Percentiles rank a stretch among this genome's conserved stretches.
Evolutionary conservation across 2,888 invertebrate species (phyloP).

Genomic region (Nymphalis urticae): DNA sequence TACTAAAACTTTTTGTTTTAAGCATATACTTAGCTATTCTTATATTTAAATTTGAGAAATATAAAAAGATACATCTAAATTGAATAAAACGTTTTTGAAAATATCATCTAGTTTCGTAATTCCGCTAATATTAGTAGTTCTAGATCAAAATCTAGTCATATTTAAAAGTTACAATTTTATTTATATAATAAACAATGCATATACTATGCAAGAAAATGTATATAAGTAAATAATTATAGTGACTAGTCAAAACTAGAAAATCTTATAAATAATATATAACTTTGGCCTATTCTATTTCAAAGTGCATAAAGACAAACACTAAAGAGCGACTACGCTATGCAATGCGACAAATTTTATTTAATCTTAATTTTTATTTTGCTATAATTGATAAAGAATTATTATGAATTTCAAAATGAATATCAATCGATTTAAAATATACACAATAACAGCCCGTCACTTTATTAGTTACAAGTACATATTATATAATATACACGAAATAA

Average conservation of each 20-base stretch:
- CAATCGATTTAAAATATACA: neutral
- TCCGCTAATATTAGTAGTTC: constrained; percentile 3
- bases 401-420: neutral
- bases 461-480: neutral
- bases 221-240: constrained; percentile 1
- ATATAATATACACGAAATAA: neutral
- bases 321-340: constrained; percentile 10
- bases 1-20: constrained; percentile 2
- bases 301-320: constrained; percentile 18
- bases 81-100: constrained; percentile 9
- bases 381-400: neutral
- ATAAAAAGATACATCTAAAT: constrained; percentile 13
- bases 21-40: neutral
- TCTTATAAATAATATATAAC: constrained; percentile 14
- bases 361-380: neutral
- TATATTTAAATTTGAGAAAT: constrained; percentile 8
- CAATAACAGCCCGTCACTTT: no score
- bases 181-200: constrained; percentile 5
- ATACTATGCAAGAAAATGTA: constrained; percentile 1
- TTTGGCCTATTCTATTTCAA: constrained; percentile 18
- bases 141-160: constrained; percentile 8
- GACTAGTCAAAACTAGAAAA: constrained; percentile 22
- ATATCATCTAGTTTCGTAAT: constrained; percentile 2
- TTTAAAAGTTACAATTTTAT: neutral
- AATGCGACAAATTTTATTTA: neutral